Conservation (phyloP, 2,113 vertebrate genomes). For the Psephotus haematonotus region DNA sequence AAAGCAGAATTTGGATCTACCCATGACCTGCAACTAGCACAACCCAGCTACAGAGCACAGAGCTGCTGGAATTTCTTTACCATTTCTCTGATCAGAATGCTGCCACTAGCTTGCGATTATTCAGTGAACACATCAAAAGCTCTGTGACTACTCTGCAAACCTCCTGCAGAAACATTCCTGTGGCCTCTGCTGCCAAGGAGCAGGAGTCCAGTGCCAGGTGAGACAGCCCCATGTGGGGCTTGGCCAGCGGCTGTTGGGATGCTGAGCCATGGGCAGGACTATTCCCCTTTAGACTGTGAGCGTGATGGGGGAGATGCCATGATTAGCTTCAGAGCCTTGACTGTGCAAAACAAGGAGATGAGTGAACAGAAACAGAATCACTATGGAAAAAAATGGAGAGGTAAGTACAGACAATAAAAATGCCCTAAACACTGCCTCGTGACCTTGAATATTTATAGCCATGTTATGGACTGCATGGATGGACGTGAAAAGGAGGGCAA, state of each 20-base stretch:
- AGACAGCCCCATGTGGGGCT: rapidly evolving
- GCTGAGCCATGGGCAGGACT: neutral
- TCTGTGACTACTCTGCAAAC: neutral
- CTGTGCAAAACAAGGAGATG: neutral
- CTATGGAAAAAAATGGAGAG: neutral
- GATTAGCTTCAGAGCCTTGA: neutral
- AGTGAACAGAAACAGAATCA: neutral
- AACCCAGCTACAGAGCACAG: neutral
- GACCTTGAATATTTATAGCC: neutral
- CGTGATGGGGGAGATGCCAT: rapidly evolving
- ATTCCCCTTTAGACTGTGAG: too few species aligned
- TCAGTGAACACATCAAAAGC: neutral
- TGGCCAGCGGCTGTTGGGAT: neutral
- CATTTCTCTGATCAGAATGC: neutral
- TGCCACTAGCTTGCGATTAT: neutral
- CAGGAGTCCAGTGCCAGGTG: neutral
- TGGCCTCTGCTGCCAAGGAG: neutral
- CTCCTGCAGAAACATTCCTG: neutral
- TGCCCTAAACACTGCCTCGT: neutral
- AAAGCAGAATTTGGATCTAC: neutral
- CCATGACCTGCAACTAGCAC: neutral
- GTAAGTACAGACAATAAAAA: neutral
- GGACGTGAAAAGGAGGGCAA: neutral
- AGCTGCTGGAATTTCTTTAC: neutral
- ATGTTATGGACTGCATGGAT: neutral